Evolutionary conservation across 2,113 vertebrate genomes (phyloP).

Genomic region (Dasyornis broadbenti): DNA sequence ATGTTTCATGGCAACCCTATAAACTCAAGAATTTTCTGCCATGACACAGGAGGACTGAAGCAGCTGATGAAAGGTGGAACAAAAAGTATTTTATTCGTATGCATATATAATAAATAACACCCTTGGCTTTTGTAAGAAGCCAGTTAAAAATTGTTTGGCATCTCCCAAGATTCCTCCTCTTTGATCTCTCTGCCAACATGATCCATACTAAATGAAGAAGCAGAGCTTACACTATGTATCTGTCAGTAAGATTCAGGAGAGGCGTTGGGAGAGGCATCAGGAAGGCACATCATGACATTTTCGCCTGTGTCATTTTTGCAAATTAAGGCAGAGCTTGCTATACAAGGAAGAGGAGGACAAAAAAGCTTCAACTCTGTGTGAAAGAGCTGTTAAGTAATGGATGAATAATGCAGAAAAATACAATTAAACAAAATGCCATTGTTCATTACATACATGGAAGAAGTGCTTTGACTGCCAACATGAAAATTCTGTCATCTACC

Average conservation of each 20-base stretch:
- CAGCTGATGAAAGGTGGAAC: neutral
- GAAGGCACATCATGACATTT: conserved; percentile 15
- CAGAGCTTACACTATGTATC: conserved; percentile 5
- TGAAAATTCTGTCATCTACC: neutral
- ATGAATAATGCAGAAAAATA: neutral
- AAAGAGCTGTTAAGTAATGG: neutral
- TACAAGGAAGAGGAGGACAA: neutral
- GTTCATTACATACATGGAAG: neutral
- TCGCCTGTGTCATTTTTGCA: neutral
- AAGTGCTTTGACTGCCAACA: neutral
- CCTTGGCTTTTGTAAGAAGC: conserved; percentile 17
- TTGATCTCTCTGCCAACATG: conserved; percentile 44
- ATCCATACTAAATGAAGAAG: conserved; percentile 44
- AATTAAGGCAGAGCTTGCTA: neutral
- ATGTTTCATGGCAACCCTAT: neutral
- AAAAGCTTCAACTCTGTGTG: neutral
- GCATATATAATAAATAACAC: neutral
- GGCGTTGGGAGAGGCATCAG: neutral
- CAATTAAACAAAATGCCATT: neutral
- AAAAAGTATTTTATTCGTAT: neutral
- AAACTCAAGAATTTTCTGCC: neutral
- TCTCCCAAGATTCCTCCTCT: conserved; percentile 23
- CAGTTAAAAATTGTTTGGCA: conserved; percentile 30
- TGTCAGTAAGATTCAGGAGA: conserved; percentile 19
- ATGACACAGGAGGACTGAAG: neutral